Base-by-base conservation (phyloP, 2,797 vertebrate genomes). In the Smutsia temminckii region DNA sequence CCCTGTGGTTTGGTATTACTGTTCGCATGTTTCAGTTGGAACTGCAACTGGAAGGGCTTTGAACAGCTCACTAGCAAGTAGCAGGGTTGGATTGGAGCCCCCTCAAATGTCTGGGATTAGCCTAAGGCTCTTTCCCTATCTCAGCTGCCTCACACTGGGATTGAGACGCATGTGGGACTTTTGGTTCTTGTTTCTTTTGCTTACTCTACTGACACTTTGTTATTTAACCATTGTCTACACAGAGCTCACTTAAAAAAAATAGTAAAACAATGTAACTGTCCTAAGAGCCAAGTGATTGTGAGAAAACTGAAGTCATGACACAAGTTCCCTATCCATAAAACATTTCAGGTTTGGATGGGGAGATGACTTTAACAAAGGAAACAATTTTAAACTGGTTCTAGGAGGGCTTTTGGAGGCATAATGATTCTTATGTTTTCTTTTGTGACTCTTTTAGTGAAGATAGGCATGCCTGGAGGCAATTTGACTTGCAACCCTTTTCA, bases 401-500 rank as follows among this genome's bases (percentile, higher is more conserved):
- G 46, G 11, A 75, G 71, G 68, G 32, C 42, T 34, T 95, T 89
- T 55, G 71, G 53, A 46, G 78, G 27, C 5, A 2, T 42, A 46
- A 2, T 59, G 29, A 55, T 90, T 93, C 53, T 95, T 68, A 25
- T 51, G 14, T 71, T 88, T 90, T 68, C 17, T 53, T 78, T 88
- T 69, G 53, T 81, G 59, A 75, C 17, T 94, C 51, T 71, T 12
- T 57, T 40, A 49, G 49, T 80, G 37, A 71, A 92, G 75, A 87
- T 2, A 11, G 32, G 4, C 40, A 9, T 87, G 32, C 57, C 37
- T 21, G 34, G 46, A 25, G 86, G 51, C 51, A 85, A 27, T 83
- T 85, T 75, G 53, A 53, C 68, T 96, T 96, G 97, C 92, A 85
- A 7, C 20, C 57, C 49, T 66, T 87, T 94, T 32, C 32, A 21